Conservation (phyloP, 2,797 vertebrate genomes). For the Acrocephalus scirpaceus region DNA sequence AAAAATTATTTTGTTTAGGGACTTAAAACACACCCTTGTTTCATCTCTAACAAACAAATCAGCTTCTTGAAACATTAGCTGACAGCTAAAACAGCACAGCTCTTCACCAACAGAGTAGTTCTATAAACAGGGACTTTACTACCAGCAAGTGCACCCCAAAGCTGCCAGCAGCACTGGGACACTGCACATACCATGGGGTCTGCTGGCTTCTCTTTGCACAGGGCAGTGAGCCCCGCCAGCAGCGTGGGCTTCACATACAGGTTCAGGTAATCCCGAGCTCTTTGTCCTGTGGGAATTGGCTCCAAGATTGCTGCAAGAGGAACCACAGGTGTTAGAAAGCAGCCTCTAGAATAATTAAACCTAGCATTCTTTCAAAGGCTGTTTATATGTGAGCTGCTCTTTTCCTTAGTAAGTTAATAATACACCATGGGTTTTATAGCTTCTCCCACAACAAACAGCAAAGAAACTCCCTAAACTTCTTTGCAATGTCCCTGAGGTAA, state of each 20-base stretch:
- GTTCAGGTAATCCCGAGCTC: constrained; percentile 87
- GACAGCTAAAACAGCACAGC: neutral
- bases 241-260: constrained; percentile 85
- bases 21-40: neutral
- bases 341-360: neutral
- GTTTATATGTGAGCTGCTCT: neutral
- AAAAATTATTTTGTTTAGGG: neutral
- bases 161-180: neutral
- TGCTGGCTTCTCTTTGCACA: constrained; percentile 90
- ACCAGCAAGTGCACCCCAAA: neutral
- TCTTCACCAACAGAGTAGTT: neutral
- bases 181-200: constrained; percentile 86
- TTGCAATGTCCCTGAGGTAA: neutral
- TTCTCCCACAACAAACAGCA: neutral
- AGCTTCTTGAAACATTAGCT: neutral
- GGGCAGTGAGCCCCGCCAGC: constrained; percentile 86
- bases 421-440: neutral
- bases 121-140: neutral
- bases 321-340: neutral
- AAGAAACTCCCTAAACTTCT: neutral
- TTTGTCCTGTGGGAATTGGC: constrained; percentile 80
- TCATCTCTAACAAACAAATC: neutral
- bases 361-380: neutral
- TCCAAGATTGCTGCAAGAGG: constrained; percentile 82
- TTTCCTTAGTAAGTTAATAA: neutral